Evolutionary conservation across 1,140 invertebrate genomes (phyloP), one percentile per base, ranked within the genome.

Genomic region (Atta texana): DNA sequence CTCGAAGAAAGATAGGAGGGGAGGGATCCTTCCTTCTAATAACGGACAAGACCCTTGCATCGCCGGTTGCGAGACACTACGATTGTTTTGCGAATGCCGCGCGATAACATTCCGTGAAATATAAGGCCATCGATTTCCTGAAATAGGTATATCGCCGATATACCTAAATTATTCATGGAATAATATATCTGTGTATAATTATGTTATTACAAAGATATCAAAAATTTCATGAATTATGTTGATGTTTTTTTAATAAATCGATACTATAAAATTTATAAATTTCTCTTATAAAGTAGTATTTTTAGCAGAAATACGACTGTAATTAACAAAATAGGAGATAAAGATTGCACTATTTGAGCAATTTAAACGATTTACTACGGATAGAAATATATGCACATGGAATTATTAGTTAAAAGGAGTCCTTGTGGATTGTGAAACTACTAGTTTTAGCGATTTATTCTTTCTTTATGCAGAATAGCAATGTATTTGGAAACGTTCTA

Each of bases 1-100:
- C 85, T 55, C 51, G 51, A 34, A 61, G 49, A 34, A 88, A 21
- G 61, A 28, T 75, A 10, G 7, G 34, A 34, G 31, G 31, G 31
- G 31, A 4, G 0, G 51, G n/a, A 77, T 49, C 39, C 39, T 24
- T 78, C 84, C 53, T 78, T 68, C 88, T 89, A 90, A 90, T 90
- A 90, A 90, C 61, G 57, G 10, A 28, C 51, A 44, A 68, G 64
- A 71, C 66, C 78, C 34, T 34, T n/a, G 66, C 57, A 28, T 12
- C 34, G 34, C 51, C n/a, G 64, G n/a, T 59, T 28, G 53, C 49
- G 49, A 80, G 77, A 80, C n/a, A 55, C 77, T 55, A n/a, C 77
- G 21, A 69, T 69, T 72, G 55, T 82, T 82, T 82, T 74, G 78
- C 53, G 53, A 72, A 82, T 31, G 24, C 44, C 6, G 24, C 66